phyloP scores from a whole-genome alignment of 2,113 vertebrate genomes.

The Epinephelus moara region DNA sequence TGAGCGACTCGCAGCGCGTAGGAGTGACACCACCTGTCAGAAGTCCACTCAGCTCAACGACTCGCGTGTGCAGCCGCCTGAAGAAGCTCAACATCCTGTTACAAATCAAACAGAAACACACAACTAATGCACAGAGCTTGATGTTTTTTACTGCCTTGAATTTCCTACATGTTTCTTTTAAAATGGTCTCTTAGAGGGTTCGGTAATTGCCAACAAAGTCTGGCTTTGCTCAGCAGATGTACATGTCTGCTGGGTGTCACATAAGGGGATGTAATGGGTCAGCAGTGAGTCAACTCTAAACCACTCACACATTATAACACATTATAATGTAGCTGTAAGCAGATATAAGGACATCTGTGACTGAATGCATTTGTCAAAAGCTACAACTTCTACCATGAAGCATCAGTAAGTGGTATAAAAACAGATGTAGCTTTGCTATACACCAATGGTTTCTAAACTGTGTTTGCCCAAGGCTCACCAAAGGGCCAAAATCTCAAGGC shows the following conservation, averaged over 20 bases:
- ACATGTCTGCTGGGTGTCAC: neutral
- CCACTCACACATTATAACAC: too few relatives aligned
- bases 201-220: neutral
- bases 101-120: constrained; percentile 16
- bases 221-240: neutral
- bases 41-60: constrained; percentile 44
- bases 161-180: neutral
- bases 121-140: neutral
- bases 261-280: too few relatives aligned
- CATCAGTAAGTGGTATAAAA: too few relatives aligned
- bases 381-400: too few relatives aligned
- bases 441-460: too few relatives aligned
- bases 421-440: too few relatives aligned
- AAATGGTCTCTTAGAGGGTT: neutral
- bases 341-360: too few relatives aligned
- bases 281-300: too few relatives aligned
- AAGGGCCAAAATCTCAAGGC: too few relatives aligned
- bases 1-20: constrained; percentile 56
- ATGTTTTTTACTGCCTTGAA: neutral
- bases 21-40: constrained; percentile 78
- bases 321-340: too few relatives aligned
- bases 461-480: too few relatives aligned
- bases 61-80: constrained; percentile 28
- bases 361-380: too few relatives aligned
- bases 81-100: constrained; percentile 19